Percentiles rank a stretch among this genome's conserved stretches.
Evolutionary conservation across 2,113 vertebrate species (phyloP).

Genomic region (Pardalotus punctatus): DNA sequence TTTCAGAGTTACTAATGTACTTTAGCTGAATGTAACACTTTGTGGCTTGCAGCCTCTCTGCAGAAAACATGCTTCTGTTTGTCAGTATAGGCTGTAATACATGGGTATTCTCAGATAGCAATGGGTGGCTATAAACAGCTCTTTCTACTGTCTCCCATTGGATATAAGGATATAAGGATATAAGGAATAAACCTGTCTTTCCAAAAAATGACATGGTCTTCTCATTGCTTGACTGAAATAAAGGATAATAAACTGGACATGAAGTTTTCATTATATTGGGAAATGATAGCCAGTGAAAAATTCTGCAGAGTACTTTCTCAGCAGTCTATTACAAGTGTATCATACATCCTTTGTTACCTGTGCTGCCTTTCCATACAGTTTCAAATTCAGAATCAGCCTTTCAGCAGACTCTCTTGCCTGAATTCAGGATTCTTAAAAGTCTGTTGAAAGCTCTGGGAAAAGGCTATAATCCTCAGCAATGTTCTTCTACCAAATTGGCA

Average conservation of each 20-base stretch:
- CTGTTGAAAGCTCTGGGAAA: background rate
- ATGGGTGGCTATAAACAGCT: background rate
- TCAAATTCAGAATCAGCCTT: background rate
- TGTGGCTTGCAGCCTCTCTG: background rate
- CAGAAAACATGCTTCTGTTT: background rate
- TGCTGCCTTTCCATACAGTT: background rate
- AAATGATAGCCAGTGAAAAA: background rate
- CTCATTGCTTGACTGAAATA: background rate
- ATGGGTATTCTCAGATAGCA: background rate
- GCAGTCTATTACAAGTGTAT: background rate
- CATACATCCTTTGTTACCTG: background rate
- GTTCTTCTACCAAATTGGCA: background rate
- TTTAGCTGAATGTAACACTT: background rate
- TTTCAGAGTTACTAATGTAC: background rate
- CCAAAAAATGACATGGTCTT: fast-evolving
- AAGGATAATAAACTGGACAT: background rate
- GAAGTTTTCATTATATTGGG: background rate
- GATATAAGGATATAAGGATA: background rate
- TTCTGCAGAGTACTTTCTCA: background rate
- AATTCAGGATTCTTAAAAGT: background rate
- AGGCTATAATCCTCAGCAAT: background rate
- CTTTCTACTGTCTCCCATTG: background rate
- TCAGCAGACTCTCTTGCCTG: background rate
- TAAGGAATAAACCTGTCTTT: background rate
- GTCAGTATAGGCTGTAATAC: background rate